Evolutionary conservation across 64 coral and sea anemone genomes (phyloP), one percentile per base, ranked within the genome.

Genomic region (Anthopleura sola): DNA sequence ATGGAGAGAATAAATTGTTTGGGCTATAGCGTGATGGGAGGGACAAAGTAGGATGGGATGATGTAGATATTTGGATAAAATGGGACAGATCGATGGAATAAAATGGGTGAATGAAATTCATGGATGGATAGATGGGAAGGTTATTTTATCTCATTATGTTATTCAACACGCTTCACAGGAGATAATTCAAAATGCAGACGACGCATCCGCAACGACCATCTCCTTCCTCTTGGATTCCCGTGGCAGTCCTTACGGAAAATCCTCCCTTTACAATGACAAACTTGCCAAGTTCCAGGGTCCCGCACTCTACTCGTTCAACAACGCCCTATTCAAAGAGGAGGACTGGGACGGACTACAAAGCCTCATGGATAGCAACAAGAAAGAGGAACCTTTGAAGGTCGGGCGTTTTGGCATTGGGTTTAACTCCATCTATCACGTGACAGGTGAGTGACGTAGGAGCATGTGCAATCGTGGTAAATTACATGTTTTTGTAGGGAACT

Each of bases 101-200:
- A n/a, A n/a, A n/a, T n/a, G n/a, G 13, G n/a, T n/a, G 24, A 7
- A 75, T 75, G 68, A 15, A 26, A 31, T 75, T 32, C 13, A 75
- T 32, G n/a, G n/a, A n/a, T n/a, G n/a, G n/a, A n/a, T n/a, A n/a
- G n/a, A n/a, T n/a, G n/a, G n/a, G n/a, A n/a, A n/a, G n/a, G n/a
- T n/a, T n/a, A n/a, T n/a, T n/a, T n/a, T 32, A 8, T 13, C 19
- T 6, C 13, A 15, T 32, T n/a, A n/a, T n/a, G n/a, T 32, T 12
- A 0, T 19, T 19, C 12, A 21, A 19, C 20, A 56, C 54, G 12
- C 54, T 56, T 56, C 26, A 2, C 19, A 93, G 92, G 92, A 93
- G 88, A 86, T 93, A 38, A 93, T 93, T 75, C 92, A 93, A 44
- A 93, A 93, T 93, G 92, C 92, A 31, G 92, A 93, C 80, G 92